Evolutionary conservation across 2,888 invertebrate species (phyloP).

Genomic region (Cetonia aurata): DNA sequence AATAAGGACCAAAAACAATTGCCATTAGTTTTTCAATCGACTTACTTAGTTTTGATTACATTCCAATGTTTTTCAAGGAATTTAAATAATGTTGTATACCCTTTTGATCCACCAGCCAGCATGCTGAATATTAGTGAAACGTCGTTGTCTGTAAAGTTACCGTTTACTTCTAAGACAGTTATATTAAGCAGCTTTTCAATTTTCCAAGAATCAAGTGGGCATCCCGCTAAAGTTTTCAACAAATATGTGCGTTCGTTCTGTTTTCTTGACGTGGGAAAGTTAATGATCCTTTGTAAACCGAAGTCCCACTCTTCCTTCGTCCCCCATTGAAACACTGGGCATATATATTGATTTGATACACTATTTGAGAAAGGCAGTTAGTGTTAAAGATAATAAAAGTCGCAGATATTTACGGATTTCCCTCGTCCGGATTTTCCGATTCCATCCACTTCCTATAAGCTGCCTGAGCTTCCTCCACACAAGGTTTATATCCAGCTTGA

Average conservation of each 20-base stretch:
- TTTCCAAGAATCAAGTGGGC: conserved; percentile 79
- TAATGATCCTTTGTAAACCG: conserved; percentile 80
- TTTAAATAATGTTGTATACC: conserved; percentile 79
- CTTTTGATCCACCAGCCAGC: conserved; percentile 78
- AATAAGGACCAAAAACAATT: too few relatives aligned
- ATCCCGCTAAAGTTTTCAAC: conserved; percentile 82
- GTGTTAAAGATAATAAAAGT: not conserved
- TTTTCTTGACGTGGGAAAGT: conserved; percentile 79
- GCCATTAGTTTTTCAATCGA: not conserved
- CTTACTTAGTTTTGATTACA: conserved; percentile 75
- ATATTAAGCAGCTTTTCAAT: conserved; percentile 77
- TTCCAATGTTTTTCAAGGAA: conserved; percentile 81
- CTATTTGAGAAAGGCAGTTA: conserved; percentile 64
- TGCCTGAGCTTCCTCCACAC: conserved; percentile 80
- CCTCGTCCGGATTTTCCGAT: conserved; percentile 79
- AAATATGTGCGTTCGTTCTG: conserved; percentile 83
- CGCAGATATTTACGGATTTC: conserved; percentile 78
- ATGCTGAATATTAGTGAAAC: conserved; percentile 81
- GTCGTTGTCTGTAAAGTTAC: conserved; percentile 83
- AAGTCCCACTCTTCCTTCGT: conserved; percentile 86
- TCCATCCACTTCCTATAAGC: conserved; percentile 83
- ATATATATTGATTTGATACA: conserved; percentile 80
- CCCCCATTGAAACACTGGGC: conserved; percentile 87
- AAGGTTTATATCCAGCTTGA: conserved; percentile 81
- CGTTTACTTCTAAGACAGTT: conserved; percentile 77